Evolutionary conservation across 1,140 invertebrate genomes (phyloP), one percentile per base, ranked within the genome.

Genomic region (Gonioctena quinquepunctata): DNA sequence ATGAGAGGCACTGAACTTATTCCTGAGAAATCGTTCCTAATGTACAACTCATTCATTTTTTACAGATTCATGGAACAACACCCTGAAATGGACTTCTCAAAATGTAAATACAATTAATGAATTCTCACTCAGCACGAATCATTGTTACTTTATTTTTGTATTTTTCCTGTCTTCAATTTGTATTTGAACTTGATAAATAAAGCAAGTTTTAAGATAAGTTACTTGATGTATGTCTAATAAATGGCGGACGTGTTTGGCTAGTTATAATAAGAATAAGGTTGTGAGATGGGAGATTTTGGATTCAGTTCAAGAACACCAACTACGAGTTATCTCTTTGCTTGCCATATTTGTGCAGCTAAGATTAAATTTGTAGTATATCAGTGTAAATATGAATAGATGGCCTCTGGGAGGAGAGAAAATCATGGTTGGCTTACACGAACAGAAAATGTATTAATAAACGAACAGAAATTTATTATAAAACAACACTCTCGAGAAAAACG

Each of bases 31-130:
- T n/a, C n/a, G n/a, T n/a, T n/a, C n/a, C n/a, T n/a, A n/a, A n/a
- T n/a, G n/a, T n/a, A n/a, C n/a, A n/a, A n/a, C n/a, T n/a, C n/a
- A 7, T 50, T 52, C 77, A 84, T 85, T 85, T 83, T 73, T 90
- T 90, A 68, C 84, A 97, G 94, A 80, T 99, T 99, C 83, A 99
- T 99, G 96, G 89, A 93, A 79, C 94, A 97, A 80, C 97, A 99
- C 88, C 98, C 98, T 0, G 98, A 99, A 87, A 99, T 99, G 97
- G 98, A 99, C 83, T 99, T 99, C 83, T 97, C 96, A 1, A 98
- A 99, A 79, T 98, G 96, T 85, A 99, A 99, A 87, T 99, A 99
- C 80, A 95, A 92, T 83, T 97, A 86, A 42, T 4, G 11, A 3
- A n/a, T 1, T 42, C 16, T 11, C 0, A n/a, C 33, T 11, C 11